Conservation (phyloP, 2,888 invertebrate genomes). For the Chelonus formosanus region DNA sequence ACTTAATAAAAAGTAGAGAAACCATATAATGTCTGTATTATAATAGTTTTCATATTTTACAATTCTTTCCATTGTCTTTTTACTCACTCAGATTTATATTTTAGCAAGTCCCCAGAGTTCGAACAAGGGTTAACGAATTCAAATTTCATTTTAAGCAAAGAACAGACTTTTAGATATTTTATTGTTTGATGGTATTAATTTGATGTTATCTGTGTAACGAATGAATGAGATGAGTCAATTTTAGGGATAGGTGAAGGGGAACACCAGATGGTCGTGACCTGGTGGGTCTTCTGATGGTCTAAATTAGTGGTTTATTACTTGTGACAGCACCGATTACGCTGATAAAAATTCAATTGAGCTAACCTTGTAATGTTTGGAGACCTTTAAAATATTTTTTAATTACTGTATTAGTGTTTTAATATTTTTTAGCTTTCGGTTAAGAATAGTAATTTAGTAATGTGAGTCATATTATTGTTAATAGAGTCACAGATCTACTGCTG, state of each 20-base stretch:
- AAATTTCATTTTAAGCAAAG: not conserved
- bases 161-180: constrained; percentile 11
- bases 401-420: not conserved
- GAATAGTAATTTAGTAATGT: not conserved
- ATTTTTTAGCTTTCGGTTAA: not conserved
- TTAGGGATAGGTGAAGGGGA: not conserved
- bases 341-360: constrained; percentile 29
- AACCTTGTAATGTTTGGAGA: not conserved
- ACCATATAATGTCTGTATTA: too few relatives aligned
- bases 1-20: too few relatives aligned
- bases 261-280: constrained; percentile 29
- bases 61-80: too few relatives aligned
- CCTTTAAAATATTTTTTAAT: constrained; percentile 5
- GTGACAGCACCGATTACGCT: constrained; percentile 22
- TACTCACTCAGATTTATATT: too few relatives aligned
- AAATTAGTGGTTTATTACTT: constrained; percentile 23
- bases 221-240: constrained; percentile 27
- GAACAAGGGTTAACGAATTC: not conserved
- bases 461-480: not conserved
- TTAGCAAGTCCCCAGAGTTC: too few relatives aligned
- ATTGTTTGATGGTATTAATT: constrained; percentile 28
- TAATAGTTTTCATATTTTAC: too few relatives aligned
- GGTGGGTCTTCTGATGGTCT: constrained; percentile 2
- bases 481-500: not conserved
- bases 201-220: constrained; percentile 15